Evolutionary conservation across 1,140 invertebrate genomes (phyloP).

Genomic region (Cotesia glomerata): DNA sequence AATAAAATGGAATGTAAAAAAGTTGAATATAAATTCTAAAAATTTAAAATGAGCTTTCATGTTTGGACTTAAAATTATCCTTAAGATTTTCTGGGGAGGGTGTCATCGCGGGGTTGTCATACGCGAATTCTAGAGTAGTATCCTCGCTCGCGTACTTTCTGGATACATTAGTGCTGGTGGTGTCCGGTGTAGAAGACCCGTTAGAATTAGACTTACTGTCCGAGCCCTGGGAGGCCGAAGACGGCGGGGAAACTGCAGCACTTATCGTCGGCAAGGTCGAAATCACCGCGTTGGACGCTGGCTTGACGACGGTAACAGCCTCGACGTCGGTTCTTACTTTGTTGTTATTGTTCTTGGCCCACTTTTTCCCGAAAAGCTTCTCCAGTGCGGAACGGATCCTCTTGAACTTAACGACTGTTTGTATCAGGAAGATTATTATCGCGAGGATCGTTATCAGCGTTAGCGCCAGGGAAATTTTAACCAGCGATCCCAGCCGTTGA

Average conservation of each 20-base stretch:
- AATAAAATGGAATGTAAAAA: background rate
- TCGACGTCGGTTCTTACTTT: conserved; percentile 49
- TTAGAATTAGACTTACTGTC: conserved; percentile 41
- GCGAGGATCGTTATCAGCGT: conserved; percentile 40
- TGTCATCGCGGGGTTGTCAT: conserved; percentile 73
- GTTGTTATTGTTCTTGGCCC: conserved; percentile 40
- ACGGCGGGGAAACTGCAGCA: conserved; percentile 40
- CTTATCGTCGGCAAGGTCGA: conserved; percentile 58
- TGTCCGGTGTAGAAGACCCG: conserved; percentile 63
- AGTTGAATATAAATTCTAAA: background rate
- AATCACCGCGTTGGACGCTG: conserved; percentile 45
- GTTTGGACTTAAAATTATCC: conserved; percentile 48
- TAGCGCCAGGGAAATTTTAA: conserved; percentile 38
- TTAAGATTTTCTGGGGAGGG: conserved; percentile 63
- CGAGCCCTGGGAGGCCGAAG: conserved; percentile 3
- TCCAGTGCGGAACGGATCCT: conserved; percentile 37
- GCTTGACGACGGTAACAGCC: conserved; percentile 7
- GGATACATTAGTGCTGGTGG: conserved; percentile 65
- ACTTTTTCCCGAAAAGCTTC: conserved; percentile 41
- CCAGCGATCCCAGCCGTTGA: conserved; percentile 35
- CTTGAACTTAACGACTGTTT: conserved; percentile 40
- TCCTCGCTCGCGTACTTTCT: conserved; percentile 70
- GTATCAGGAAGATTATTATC: conserved; percentile 34
- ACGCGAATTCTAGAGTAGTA: conserved; percentile 72
- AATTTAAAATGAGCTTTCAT: conserved; percentile 55